Conservation (phyloP, 1,140 invertebrate genomes). For the Philotrypesis tridentata region DNA sequence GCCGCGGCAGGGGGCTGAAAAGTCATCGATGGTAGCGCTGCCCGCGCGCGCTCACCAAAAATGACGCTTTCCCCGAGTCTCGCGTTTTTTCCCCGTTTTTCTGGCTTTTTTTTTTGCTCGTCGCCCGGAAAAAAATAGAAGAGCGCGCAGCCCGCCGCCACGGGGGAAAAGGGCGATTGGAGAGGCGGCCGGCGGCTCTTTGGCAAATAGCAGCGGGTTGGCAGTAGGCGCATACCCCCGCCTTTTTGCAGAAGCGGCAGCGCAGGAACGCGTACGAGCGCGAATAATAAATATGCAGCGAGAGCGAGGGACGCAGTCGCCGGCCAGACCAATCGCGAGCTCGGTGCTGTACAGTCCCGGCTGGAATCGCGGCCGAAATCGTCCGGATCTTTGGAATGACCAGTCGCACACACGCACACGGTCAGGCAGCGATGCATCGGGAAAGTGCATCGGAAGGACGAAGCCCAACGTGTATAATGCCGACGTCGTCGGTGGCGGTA, state of each 20-base stretch:
- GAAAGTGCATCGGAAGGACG: slow-evolving; percentile 6
- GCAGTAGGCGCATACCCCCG: neutral
- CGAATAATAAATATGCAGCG: slow-evolving; percentile 38
- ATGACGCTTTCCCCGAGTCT: neutral
- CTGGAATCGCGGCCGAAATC: neutral
- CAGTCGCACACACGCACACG: neutral
- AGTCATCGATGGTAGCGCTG: neutral
- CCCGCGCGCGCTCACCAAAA: neutral
- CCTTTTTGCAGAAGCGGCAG: slow-evolving; percentile 35
- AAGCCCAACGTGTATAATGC: neutral
- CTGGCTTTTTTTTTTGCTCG: neutral
- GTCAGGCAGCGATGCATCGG: neutral
- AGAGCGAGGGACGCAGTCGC: neutral
- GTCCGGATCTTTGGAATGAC: neutral
- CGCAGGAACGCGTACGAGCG: neutral
- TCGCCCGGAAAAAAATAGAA: neutral
- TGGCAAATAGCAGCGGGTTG: neutral
- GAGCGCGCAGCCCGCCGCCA: too few relatives aligned
- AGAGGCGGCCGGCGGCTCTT: neutral
- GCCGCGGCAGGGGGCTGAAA: neutral
- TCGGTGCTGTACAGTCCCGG: neutral
- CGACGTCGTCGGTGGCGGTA: neutral
- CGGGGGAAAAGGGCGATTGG: neutral
- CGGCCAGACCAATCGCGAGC: neutral
- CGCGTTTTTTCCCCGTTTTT: neutral